Evolutionary conservation across 2,113 vertebrate genomes (phyloP), one percentile per base, ranked within the genome.

Genomic region (Cebus imitator): DNA sequence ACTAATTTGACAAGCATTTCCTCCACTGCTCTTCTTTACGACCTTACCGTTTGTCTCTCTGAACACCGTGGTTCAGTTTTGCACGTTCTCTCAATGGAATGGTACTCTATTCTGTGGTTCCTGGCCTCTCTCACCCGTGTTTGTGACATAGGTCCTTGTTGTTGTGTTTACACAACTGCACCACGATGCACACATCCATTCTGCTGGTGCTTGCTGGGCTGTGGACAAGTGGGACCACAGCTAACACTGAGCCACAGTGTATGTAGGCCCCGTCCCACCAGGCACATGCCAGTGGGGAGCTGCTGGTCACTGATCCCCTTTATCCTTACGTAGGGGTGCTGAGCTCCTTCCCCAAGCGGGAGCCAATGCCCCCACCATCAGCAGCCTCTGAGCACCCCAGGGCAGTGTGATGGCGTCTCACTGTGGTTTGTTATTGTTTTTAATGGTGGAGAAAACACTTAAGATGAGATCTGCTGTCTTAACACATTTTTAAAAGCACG

Each of bases 251-350:
- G 32, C 4, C 66, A 27, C 11, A 13, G 23, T 11, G n/a, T 43
- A 17, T 0, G 6, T 0, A 8, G 9, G 50, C 50, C 85, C 30
- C 1, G 6, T 21, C 18, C 18, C 6, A 18, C 40, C 6, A n/a
- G 52, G 68, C 13, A 7, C 3, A 6, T 1, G 2, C 25, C 91
- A 27, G 5, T 0, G 7, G 20, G 30, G 32, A 18, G 12, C 6
- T 7, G 27, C 78, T 32, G 27, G 50, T 23, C 18, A 6, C 35
- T 25, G 30, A 32, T 25, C 10, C 17, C 5, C 50, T 55, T 18
- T n/a, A 25, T 27, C 25, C 32, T 50, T 57, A 14, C 17, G 32
- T 4, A 43, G 32, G 10, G n/a, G 10, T n/a, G 61, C 66, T 40
- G 21, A 68, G 45, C 5, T 3, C 25, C 32, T n/a, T 81, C 45